Evolutionary conservation across 1,140 invertebrate species (phyloP), one percentile per base, ranked within the genome.

Genomic region (Drosophila arizonae): DNA sequence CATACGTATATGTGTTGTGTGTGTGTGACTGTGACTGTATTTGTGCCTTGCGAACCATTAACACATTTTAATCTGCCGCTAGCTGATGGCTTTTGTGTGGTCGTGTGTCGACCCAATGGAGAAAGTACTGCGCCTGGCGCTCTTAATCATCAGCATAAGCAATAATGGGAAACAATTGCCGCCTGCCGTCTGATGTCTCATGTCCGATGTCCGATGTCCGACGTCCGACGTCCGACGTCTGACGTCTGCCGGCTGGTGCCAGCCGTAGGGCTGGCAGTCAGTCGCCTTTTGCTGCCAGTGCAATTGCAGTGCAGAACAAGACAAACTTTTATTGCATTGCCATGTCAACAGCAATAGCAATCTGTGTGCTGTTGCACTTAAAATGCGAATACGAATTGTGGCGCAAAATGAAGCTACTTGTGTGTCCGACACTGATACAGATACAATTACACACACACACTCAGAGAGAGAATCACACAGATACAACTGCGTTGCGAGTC

Each of bases 281-380:
- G 58, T 57, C 64, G 64, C 73, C 69, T 67, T 71, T 77, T 76
- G 72, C 76, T 86, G 82, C 78, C 72, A 72, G 60, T 72, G 77
- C 79, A 85, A 68, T 66, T 76, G 81, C 65, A 74, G 57, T 17
- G 17, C 56, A 41, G 13, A 54, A 68, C 39, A 71, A 73, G 82
- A 75, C 82, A 81, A 87, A 87, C 73, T 88, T 88, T 88, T 88
- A 88, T 88, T 88, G 84, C 84, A 77, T 88, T 88, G 84, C 84
- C 84, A 88, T 88, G 84, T 88, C 84, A 88, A 87, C 84, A 85
- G 79, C 81, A 82, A 76, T 68, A 46, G 72, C 78, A 79, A 79
- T 86, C 78, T 80, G 81, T 84, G 62, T 78, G 74, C 63, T 52
- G 66, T 77, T 87, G 79, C 84, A 88, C 84, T 88, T 88, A 88